Percentiles rank a stretch among this genome's conserved stretches.
phyloP scores from a whole-genome alignment of 2,888 invertebrate species.

The Drosophila colorata region DNA sequence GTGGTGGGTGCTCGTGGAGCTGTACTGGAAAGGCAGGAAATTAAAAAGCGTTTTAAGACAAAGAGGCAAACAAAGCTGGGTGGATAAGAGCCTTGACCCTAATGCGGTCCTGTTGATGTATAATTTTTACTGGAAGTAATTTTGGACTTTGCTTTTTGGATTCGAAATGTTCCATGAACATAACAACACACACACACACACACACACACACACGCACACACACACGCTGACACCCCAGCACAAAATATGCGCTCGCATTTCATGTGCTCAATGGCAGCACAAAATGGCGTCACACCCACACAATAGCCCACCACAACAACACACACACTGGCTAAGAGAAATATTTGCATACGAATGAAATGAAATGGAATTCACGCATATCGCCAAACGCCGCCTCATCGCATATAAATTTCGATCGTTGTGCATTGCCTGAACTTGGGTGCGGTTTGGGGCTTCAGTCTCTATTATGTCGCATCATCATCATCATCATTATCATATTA shows the following conservation, averaged over 20 bases:
- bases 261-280: slow-evolving; percentile 12
- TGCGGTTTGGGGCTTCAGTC: neutral
- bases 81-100: slow-evolving; percentile 24
- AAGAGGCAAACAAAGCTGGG: neutral
- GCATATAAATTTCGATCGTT: slow-evolving; percentile 24
- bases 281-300: slow-evolving; percentile 24
- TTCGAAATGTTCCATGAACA: neutral
- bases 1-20: neutral
- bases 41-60: slow-evolving; percentile 52
- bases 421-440: slow-evolving; percentile 9
- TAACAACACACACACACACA: slow-evolving; percentile 8
- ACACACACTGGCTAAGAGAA: slow-evolving; percentile 12
- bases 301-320: neutral
- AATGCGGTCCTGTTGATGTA: slow-evolving; percentile 9
- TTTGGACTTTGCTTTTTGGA: slow-evolving; percentile 9
- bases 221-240: slow-evolving; percentile 5
- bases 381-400: slow-evolving; percentile 21
- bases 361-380: slow-evolving; percentile 52
- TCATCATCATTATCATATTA: neutral
- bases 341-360: slow-evolving; percentile 56
- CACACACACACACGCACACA: slow-evolving; percentile 2
- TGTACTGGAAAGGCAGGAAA: slow-evolving; percentile 44
- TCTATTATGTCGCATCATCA: slow-evolving; percentile 4
- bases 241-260: slow-evolving; percentile 4
- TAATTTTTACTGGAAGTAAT: slow-evolving; percentile 20